phyloP scores from a whole-genome alignment of 2,113 vertebrate genomes.

The Stegastes partitus region DNA sequence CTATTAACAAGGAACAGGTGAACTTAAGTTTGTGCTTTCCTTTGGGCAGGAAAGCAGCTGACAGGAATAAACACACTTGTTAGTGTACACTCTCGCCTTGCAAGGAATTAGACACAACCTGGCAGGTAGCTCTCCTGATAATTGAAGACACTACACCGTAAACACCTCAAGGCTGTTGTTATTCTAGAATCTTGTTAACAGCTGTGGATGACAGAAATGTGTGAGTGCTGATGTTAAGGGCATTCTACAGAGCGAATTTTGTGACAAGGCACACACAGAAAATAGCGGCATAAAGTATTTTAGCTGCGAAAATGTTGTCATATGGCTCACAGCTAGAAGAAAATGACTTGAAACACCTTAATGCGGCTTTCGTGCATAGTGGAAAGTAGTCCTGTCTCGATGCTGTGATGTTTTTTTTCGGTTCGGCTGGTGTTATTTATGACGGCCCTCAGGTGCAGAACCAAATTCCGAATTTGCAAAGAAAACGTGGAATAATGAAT shows the following conservation, averaged over 20 bases:
- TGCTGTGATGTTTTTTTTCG: constrained; percentile 32
- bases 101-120: constrained; percentile 78
- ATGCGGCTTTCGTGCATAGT: not conserved
- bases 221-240: constrained; percentile 62
- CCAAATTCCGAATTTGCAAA: constrained; percentile 34
- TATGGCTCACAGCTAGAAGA: constrained; percentile 34
- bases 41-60: constrained; percentile 64
- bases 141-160: constrained; percentile 80
- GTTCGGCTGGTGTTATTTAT: constrained; percentile 49
- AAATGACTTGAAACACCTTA: constrained; percentile 44
- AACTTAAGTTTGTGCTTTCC: constrained; percentile 58
- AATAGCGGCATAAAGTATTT: constrained; percentile 51
- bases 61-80: constrained; percentile 77
- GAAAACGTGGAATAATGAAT: constrained; percentile 44
- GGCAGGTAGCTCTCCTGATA: constrained; percentile 79
- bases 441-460: constrained; percentile 30
- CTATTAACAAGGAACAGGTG: constrained; percentile 53
- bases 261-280: constrained; percentile 49
- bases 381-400: constrained; percentile 13
- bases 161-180: constrained; percentile 83
- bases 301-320: constrained; percentile 50
- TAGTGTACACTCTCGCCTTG: constrained; percentile 75
- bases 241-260: constrained; percentile 45
- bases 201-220: constrained; percentile 75
- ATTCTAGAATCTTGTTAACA: constrained; percentile 77